Base-by-base conservation (phyloP, 2,113 vertebrate species). In the Orthonyx spaldingii region DNA sequence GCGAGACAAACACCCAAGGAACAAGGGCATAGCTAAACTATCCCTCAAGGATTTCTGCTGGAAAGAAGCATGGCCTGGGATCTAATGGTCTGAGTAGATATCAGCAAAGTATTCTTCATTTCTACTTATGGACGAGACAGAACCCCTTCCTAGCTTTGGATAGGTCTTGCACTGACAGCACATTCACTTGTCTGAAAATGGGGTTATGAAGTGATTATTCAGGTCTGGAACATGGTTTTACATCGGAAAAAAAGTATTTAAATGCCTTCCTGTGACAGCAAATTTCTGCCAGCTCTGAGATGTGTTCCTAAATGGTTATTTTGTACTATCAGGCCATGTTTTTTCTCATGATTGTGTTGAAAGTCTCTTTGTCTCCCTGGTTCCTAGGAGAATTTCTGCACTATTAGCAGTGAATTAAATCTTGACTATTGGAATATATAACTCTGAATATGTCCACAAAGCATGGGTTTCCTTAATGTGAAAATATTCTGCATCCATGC, bases 121-220 rank as follows among this genome's bases (percentile, higher is more conserved):
- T 66, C 61, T 50, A 1, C 39, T 55, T 19, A 23, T 2, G 16
- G 39, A 46, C 41, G 18, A 30, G 32, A 65, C 1, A 0, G 59
- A 39, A 24, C 61, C 17, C 53, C 57, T 44, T 76, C 81, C 50
- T 24, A 64, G 24, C 41, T 77, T 69, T 60, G 80, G 44, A 9
- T 52, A 39, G 0, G 0, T 39, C 60, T 70, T 41, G 27, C 23
- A 42, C 23, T 1, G 0, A 42, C 52, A 52, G 32, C 0, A 0
- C 64, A 12, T 46, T 86, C 41, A 27, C 14, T 71, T 13, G 3
- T 42, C 47, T 85, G 66, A 71, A 70, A 88, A 85, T 16, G 23
- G 23, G 3, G 3, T 23, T 60, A 19, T 30, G 42, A 78, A 59
- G 70, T 18, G 39, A 44, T 59, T 47, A 17, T 79, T 63, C 52